phyloP scores from a whole-genome alignment of 2,113 vertebrate species.

The Cranoglanis bouderius region DNA sequence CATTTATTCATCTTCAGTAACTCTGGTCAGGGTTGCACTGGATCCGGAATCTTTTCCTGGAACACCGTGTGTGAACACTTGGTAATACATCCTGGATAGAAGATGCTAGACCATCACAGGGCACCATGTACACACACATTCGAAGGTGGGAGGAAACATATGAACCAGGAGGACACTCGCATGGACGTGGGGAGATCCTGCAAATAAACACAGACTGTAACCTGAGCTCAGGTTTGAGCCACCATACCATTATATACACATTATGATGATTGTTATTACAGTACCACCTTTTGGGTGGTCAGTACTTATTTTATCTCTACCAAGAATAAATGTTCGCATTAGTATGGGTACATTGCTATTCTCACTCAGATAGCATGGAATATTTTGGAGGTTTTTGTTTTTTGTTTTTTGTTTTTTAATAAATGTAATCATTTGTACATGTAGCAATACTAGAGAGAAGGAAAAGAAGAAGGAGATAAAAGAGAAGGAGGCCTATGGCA shows the following conservation, averaged over 20 bases:
- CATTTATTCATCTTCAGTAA: not conserved
- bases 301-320: not conserved
- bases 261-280: not conserved
- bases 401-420: not conserved
- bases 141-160: not conserved
- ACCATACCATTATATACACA: no score
- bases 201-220: not conserved
- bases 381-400: not conserved
- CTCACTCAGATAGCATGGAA: not conserved
- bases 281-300: not conserved
- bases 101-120: not conserved
- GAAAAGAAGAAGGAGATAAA: not conserved
- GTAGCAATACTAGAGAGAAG: not conserved
- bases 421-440: not conserved
- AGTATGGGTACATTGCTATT: not conserved
- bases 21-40: not conserved
- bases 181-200: not conserved
- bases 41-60: not conserved
- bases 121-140: not conserved
- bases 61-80: not conserved
- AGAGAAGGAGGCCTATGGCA: not conserved
- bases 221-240: not conserved
- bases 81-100: not conserved
- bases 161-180: not conserved
- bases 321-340: not conserved